Evolutionary conservation across 2,888 invertebrate genomes (phyloP).

Genomic region (Iphiclides podalirius): DNA sequence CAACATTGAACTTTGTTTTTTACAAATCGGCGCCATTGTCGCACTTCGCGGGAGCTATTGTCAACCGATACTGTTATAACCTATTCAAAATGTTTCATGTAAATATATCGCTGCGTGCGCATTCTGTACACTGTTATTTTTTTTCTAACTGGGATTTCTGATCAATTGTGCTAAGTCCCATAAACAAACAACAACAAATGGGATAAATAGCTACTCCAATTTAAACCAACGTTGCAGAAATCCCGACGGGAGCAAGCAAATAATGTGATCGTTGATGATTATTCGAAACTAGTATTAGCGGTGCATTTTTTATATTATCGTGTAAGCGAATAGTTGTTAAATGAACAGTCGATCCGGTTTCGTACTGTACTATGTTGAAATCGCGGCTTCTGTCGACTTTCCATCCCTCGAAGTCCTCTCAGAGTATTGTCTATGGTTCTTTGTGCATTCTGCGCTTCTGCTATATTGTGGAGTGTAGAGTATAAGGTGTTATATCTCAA

Average conservation of each 20-base stretch:
- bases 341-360: too few relatives aligned
- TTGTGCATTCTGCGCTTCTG: too few relatives aligned
- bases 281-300: conserved; percentile 59
- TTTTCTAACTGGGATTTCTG: neutral
- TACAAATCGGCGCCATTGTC: too few relatives aligned
- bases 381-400: neutral
- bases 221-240: too few relatives aligned
- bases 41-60: too few relatives aligned
- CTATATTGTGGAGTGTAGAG: too few relatives aligned
- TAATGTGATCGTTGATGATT: conserved; percentile 48
- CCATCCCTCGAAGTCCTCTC: neutral
- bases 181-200: too few relatives aligned
- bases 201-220: too few relatives aligned
- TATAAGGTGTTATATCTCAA: too few relatives aligned
- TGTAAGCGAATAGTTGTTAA: conserved; percentile 29
- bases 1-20: neutral
- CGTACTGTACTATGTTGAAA: neutral
- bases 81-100: too few relatives aligned
- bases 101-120: neutral
- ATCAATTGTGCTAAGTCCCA: neutral
- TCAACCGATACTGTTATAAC: too few relatives aligned
- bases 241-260: conserved; percentile 33
- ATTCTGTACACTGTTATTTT: neutral
- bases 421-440: too few relatives aligned
- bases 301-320: conserved; percentile 68